A percentile compares a stretch with the other conserved stretches of the same genome.
phyloP scores from a whole-genome alignment of 2,797 vertebrate species.

The Platalea minor region DNA sequence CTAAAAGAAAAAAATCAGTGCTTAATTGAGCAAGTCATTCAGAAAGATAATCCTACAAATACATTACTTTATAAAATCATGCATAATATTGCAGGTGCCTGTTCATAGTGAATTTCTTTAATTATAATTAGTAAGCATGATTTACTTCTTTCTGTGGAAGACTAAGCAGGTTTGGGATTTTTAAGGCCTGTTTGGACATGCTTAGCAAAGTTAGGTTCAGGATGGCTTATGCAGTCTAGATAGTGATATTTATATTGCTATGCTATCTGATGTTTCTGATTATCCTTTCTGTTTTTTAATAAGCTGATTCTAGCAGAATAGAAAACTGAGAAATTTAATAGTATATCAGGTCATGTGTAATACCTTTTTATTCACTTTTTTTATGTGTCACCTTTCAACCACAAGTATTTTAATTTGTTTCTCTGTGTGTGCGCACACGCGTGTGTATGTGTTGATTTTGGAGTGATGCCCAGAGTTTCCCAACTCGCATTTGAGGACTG shows the following conservation, averaged over 20 bases:
- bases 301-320: background rate
- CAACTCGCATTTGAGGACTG: conserved; percentile 5
- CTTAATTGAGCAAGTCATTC: background rate
- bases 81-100: background rate
- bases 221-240: background rate
- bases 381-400: conserved; percentile 55
- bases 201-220: background rate
- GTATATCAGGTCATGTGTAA: conserved; percentile 34
- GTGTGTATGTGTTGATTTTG: conserved; percentile 26
- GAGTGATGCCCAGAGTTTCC: conserved; percentile 43
- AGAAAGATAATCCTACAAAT: background rate
- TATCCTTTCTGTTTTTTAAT: background rate
- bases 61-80: background rate
- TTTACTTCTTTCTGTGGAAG: background rate
- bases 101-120: background rate
- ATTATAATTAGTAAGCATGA: background rate
- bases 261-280: background rate
- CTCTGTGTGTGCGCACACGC: background rate
- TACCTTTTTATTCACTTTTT: conserved; percentile 45
- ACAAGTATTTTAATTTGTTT: conserved; percentile 64
- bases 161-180: background rate
- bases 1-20: background rate
- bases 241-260: background rate
- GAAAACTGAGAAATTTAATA: background rate
- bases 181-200: background rate